Evolutionary conservation across 2,888 invertebrate species (phyloP).

Genomic region (Hedya salicella): DNA sequence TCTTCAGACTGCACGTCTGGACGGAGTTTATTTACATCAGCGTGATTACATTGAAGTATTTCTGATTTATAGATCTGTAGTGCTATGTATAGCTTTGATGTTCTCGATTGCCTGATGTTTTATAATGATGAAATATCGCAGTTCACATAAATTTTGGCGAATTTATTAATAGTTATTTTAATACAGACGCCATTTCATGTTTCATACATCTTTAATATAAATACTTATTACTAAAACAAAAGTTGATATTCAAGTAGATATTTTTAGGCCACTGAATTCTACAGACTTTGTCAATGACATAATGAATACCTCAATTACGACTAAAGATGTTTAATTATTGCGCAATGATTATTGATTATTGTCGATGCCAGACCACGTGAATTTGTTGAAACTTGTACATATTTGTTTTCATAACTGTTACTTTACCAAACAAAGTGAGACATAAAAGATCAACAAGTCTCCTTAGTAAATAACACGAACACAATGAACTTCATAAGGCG

Average conservation of each 20-base stretch:
- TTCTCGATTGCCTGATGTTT: constrained; percentile 28
- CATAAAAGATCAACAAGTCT: too few species aligned
- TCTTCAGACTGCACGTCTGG: constrained; percentile 70
- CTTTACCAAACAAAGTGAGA: too few species aligned
- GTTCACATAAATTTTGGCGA: constrained; percentile 5
- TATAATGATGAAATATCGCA: constrained; percentile 14
- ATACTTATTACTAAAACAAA: background rate
- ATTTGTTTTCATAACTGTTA: too few species aligned
- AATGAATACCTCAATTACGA: background rate
- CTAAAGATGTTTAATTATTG: too few species aligned
- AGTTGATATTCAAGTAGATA: background rate
- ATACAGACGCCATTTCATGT: background rate
- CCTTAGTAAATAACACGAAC: too few species aligned
- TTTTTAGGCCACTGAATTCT: background rate
- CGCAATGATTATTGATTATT: too few species aligned
- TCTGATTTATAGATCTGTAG: constrained; percentile 54
- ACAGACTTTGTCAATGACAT: background rate
- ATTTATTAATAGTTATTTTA: background rate
- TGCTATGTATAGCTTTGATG: constrained; percentile 42
- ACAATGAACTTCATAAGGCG: too few species aligned
- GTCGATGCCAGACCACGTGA: too few species aligned
- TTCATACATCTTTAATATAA: background rate
- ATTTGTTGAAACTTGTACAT: too few species aligned
- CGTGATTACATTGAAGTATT: constrained; percentile 53
- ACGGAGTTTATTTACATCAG: constrained; percentile 57